Evolutionary conservation across 92 coral and sea anemone genomes (phyloP).

Genomic region (Zoanthus sansibaricus): DNA sequence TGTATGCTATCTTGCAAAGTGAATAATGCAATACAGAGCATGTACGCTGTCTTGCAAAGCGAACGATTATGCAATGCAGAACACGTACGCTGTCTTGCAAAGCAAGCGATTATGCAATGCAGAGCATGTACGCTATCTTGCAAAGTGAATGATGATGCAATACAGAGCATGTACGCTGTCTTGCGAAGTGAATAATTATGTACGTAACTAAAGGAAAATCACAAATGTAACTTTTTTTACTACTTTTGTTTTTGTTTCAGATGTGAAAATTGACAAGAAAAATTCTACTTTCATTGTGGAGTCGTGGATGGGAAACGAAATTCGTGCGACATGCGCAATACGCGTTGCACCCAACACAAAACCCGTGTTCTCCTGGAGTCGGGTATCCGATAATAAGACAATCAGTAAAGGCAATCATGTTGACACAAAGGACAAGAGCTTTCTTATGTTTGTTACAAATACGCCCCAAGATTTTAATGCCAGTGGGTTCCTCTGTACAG

Average conservation of each 20-base stretch:
- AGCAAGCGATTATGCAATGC: no score
- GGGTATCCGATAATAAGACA: constrained; percentile 35
- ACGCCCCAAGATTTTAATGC: constrained; percentile 28
- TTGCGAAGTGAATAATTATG: no score
- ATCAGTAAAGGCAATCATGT: constrained; percentile 35
- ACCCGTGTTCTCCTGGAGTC: constrained; percentile 37
- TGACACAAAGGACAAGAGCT: constrained; percentile 15
- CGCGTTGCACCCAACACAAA: constrained; percentile 6
- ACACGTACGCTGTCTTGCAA: no score
- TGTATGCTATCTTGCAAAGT: no score
- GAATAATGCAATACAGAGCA: no score
- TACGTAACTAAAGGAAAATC: no score
- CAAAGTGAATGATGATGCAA: no score
- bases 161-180: no score
- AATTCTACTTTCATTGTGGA: constrained; percentile 12
- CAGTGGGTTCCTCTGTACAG: constrained; percentile 42
- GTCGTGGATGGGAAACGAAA: constrained; percentile 31
- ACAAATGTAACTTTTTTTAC: no score
- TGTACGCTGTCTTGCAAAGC: no score
- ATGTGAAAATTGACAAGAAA: constrained; percentile 28
- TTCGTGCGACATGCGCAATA: constrained; percentile 29
- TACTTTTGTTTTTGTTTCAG: not conserved
- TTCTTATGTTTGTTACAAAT: not conserved
- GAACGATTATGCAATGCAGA: no score
- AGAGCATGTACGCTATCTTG: no score